Percentiles rank a stretch among this genome's conserved stretches.
Conservation (phyloP, 2,888 invertebrate species). For the Anticlea derivata region DNA sequence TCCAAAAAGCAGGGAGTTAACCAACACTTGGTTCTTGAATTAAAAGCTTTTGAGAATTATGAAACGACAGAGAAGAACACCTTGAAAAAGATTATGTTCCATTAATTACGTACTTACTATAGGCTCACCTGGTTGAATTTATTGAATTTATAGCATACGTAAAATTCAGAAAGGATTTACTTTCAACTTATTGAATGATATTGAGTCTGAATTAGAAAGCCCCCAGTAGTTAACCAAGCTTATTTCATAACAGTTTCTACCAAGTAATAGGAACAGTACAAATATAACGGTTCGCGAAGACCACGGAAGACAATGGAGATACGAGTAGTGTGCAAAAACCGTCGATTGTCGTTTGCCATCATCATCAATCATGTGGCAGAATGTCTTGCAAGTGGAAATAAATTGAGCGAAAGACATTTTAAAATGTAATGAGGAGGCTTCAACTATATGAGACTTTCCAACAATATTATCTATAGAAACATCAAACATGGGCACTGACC, state of each 20-base stretch:
- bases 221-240: conserved; percentile 22
- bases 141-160: too few relatives aligned
- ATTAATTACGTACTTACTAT: too few relatives aligned
- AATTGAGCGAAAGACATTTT: conserved; percentile 11
- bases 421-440: not conserved
- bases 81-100: too few relatives aligned
- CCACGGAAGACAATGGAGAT: conserved; percentile 41
- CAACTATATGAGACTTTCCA: not conserved
- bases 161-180: too few relatives aligned
- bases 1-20: conserved; percentile 39
- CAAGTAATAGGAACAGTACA: not conserved
- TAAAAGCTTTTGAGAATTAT: too few relatives aligned
- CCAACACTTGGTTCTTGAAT: conserved; percentile 33
- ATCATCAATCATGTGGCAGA: conserved; percentile 45
- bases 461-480: too few relatives aligned
- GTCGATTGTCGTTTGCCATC: conserved; percentile 39
- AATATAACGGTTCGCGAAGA: conserved; percentile 45
- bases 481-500: too few relatives aligned
- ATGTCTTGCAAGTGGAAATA: conserved; percentile 21
- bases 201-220: too few relatives aligned
- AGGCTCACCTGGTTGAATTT: too few relatives aligned
- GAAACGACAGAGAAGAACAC: too few relatives aligned
- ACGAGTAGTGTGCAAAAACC: conserved; percentile 55
- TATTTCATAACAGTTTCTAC: conserved; percentile 41
- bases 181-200: too few relatives aligned